Evolutionary conservation across 2,797 vertebrate species (phyloP).

Genomic region (Cuculus canorus): DNA sequence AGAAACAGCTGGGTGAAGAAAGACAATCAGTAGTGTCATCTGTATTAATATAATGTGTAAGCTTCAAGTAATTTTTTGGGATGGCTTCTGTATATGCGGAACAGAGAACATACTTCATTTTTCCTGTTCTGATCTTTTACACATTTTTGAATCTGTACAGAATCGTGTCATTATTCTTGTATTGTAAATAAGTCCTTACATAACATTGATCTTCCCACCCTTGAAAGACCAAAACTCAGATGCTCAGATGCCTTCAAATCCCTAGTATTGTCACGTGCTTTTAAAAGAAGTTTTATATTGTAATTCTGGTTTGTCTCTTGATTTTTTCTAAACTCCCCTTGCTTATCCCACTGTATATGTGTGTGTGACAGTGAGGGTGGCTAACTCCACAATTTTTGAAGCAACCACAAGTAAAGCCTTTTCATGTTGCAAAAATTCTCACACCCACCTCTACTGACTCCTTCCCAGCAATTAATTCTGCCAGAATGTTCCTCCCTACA

Average conservation of each 20-base stretch:
- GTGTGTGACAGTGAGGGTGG: slow-evolving; percentile 55
- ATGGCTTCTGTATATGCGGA: not conserved
- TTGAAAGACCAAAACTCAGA: not conserved
- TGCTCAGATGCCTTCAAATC: not conserved
- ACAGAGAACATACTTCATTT: not conserved
- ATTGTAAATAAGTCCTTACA: not conserved
- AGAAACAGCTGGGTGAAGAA: not conserved
- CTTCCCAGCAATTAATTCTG: slow-evolving; percentile 67
- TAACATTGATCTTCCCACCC: not conserved
- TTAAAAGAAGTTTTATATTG: not conserved
- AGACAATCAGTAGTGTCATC: not conserved
- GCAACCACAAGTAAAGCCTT: slow-evolving; percentile 62
- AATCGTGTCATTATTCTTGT: not conserved
- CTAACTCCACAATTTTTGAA: slow-evolving; percentile 53
- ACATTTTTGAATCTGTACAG: not conserved
- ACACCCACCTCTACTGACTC: slow-evolving; percentile 66
- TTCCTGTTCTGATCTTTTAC: not conserved
- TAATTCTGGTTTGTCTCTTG: not conserved
- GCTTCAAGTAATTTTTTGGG: not conserved
- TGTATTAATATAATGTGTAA: not conserved
- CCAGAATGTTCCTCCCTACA: slow-evolving; percentile 62
- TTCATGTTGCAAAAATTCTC: slow-evolving; percentile 66
- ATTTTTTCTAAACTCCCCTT: not conserved
- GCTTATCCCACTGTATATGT: not conserved
- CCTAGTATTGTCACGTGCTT: not conserved